A percentile compares a stretch with the other conserved stretches of the same genome.
These are phyloP conservation scores for Tuta absoluta DNA, from an alignment of 2,888 invertebrate species.

Conservation along the genomic window DNA sequence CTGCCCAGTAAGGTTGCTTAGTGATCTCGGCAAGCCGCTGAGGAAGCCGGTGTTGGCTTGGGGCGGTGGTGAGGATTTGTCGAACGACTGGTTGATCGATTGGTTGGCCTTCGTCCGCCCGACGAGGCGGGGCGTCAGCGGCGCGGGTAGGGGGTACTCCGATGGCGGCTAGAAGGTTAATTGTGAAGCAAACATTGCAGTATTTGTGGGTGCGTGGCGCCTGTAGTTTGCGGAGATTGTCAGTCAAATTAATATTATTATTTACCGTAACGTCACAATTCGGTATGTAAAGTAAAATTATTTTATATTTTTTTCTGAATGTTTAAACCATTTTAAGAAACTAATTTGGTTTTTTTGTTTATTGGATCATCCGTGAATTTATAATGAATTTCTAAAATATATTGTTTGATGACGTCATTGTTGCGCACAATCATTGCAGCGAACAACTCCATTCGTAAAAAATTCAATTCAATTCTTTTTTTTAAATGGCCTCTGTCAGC, in stretches of 20 bases:
- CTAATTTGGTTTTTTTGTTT: too few relatives aligned
- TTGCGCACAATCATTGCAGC: too few relatives aligned
- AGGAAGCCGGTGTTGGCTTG: slow-evolving; percentile 60
- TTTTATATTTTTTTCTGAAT: too few relatives aligned
- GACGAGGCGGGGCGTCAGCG: slow-evolving; percentile 40
- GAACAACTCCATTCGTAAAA: too few relatives aligned
- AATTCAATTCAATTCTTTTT: too few relatives aligned
- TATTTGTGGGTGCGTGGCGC: slow-evolving; percentile 28
- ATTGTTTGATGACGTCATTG: too few relatives aligned
- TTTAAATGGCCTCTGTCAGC: too few relatives aligned
- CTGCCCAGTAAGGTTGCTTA: slow-evolving; percentile 76
- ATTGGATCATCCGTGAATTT: too few relatives aligned
- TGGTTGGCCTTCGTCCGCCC: slow-evolving; percentile 42
- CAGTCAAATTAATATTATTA: not conserved
- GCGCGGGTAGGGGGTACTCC: slow-evolving; percentile 33
- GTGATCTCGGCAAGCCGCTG: slow-evolving; percentile 69
- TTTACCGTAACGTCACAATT: too few relatives aligned
- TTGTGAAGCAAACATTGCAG: slow-evolving; percentile 18
- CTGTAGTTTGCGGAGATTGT: slow-evolving; percentile 16
- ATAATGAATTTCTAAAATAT: too few relatives aligned
- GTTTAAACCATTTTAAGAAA: too few relatives aligned
- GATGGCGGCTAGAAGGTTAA: slow-evolving; percentile 17
- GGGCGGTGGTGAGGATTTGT: slow-evolving; percentile 42
- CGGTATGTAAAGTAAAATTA: too few relatives aligned
- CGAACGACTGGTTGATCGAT: slow-evolving; percentile 37